These are phyloP conservation scores for Lasioglossum vierecki DNA, from an alignment of 2,888 invertebrate species.

Conservation along the genomic window DNA sequence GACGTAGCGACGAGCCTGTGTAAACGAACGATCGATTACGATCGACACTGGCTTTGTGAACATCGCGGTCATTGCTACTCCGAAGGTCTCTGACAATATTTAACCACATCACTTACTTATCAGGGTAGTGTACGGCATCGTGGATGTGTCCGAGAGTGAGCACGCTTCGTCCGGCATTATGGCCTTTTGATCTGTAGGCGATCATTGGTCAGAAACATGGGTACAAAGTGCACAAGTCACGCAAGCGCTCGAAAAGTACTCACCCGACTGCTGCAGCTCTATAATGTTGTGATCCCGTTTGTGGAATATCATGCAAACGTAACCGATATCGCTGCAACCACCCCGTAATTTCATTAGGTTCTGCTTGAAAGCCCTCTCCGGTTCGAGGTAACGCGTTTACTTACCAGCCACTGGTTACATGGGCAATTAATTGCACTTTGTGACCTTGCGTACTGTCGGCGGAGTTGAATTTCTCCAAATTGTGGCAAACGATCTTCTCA, in stretches of 20 bases:
- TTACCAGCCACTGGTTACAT: conserved; percentile 92
- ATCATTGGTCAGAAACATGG: conserved; percentile 34
- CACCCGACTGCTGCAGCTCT: conserved; percentile 88
- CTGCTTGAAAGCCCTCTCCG: neutral
- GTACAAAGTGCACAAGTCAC: neutral
- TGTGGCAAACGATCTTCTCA: conserved; percentile 82
- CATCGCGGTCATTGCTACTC: neutral
- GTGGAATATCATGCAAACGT: conserved; percentile 91
- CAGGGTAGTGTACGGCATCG: conserved; percentile 87
- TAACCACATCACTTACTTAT: conserved; percentile 85
- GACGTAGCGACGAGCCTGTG: conserved; percentile 87
- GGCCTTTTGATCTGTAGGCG: conserved; percentile 79
- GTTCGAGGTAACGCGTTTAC: conserved; percentile 64
- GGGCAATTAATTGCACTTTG: conserved; percentile 89
- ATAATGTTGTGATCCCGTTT: conserved; percentile 89
- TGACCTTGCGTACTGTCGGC: conserved; percentile 80
- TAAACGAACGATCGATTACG: neutral
- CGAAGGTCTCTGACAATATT: neutral
- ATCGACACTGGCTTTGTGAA: no score
- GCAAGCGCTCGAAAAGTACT: conserved; percentile 61
- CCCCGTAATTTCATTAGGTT: neutral
- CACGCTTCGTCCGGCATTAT: conserved; percentile 88
- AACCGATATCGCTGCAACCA: conserved; percentile 90
- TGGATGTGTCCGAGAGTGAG: conserved; percentile 85
- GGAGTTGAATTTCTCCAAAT: conserved; percentile 76